These are phyloP conservation scores for Alaudala cheleensis DNA, from an alignment of 2,113 vertebrate species.

Conservation along the genomic window DNA sequence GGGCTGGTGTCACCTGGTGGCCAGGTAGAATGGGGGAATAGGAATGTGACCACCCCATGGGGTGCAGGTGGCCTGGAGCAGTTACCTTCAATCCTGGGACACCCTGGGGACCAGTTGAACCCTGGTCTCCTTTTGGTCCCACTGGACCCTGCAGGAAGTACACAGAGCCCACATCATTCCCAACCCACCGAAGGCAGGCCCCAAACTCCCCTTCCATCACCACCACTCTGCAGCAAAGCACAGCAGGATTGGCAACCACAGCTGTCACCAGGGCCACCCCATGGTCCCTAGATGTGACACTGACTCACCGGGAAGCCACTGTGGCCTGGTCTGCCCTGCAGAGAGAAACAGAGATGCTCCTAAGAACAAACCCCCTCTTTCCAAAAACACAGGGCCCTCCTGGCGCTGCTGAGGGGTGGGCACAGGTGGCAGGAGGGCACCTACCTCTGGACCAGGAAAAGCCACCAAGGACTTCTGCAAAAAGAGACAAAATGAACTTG, in stretches of 20 bases:
- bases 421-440: background rate
- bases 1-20: background rate
- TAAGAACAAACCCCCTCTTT: background rate
- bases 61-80: background rate
- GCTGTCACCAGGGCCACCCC: background rate
- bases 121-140: conserved; percentile 69
- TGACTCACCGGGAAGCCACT: conserved; percentile 54
- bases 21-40: background rate
- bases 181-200: background rate
- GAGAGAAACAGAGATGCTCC: background rate
- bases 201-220: background rate
- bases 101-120: conserved; percentile 52
- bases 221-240: background rate
- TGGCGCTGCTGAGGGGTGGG: background rate
- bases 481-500: background rate
- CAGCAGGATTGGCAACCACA: background rate
- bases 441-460: conserved; percentile 63
- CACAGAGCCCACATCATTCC: background rate
- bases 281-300: background rate
- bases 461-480: conserved; percentile 12
- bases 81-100: conserved; percentile 64
- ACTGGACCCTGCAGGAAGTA: conserved; percentile 42
- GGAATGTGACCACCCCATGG: background rate
- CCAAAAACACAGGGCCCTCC: background rate
- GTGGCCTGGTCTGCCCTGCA: background rate